phyloP scores from a whole-genome alignment of 1,140 invertebrate genomes.

The Chrysoperla carnea region DNA sequence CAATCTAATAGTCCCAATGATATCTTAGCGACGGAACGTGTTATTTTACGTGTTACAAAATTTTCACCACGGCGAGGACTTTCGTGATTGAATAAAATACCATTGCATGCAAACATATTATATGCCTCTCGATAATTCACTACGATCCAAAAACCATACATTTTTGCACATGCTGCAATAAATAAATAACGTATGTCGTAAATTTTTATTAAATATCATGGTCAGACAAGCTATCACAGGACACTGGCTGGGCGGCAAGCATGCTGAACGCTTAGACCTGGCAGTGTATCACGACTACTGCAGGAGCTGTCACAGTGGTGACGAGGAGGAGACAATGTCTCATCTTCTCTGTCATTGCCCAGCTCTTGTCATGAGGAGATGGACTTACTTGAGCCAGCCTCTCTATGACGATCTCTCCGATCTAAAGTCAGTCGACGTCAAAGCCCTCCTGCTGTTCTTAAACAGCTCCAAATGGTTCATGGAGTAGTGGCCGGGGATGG shows the following conservation, averaged over 20 bases:
- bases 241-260: no score
- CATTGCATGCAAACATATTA: slow-evolving; percentile 95
- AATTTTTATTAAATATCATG: not conserved
- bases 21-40: slow-evolving; percentile 93
- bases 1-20: slow-evolving; percentile 67
- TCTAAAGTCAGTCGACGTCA: no score
- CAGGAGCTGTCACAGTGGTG: not conserved
- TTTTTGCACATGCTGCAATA: slow-evolving; percentile 82
- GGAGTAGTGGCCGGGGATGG: no score
- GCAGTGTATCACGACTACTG: no score
- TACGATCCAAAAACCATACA: slow-evolving; percentile 98
- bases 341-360: no score
- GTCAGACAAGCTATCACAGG: not conserved
- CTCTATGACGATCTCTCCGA: no score
- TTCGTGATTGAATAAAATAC: slow-evolving; percentile 98
- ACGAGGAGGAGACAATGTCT: no score
- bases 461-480: no score
- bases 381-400: no score
- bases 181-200: slow-evolving; percentile 1
- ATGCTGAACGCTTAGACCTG: no score
- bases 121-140: slow-evolving; percentile 98
- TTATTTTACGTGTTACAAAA: slow-evolving; percentile 98
- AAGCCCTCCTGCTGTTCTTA: no score
- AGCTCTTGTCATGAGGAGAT: no score
- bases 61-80: slow-evolving; percentile 94